Percentiles rank a stretch among this genome's conserved stretches.
Evolutionary conservation across 2,113 vertebrate genomes (phyloP).

Genomic region (Irena cyanogastra): DNA sequence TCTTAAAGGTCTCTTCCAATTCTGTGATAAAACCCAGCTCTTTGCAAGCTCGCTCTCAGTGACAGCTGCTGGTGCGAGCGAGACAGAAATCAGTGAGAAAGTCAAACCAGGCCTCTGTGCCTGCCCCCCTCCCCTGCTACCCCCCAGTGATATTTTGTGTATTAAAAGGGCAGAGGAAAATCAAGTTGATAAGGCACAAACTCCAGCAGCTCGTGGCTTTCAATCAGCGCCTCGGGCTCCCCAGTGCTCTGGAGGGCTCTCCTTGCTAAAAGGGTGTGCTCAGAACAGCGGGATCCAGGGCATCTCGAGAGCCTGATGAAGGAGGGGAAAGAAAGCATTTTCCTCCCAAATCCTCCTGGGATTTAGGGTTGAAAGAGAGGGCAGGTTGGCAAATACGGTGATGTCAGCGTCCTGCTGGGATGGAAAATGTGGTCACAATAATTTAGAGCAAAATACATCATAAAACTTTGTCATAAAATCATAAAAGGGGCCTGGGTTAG

Average conservation of each 20-base stretch:
- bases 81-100: not conserved
- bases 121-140: not conserved
- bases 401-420: not conserved
- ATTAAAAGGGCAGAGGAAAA: slow-evolving; percentile 4
- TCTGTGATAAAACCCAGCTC: not conserved
- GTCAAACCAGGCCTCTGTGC: not conserved
- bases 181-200: slow-evolving; percentile 17
- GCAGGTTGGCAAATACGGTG: not conserved
- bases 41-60: not conserved
- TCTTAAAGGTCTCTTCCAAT: not conserved
- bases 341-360: not conserved
- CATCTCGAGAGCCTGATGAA: slow-evolving; percentile 3
- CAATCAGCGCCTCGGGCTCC: slow-evolving; percentile 8
- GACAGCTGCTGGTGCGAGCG: not conserved
- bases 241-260: slow-evolving; percentile 39
- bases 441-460: not conserved
- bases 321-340: not conserved
- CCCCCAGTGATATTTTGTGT: not conserved
- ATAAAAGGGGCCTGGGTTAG: not conserved
- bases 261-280: not conserved
- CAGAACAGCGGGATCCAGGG: slow-evolving; percentile 14
- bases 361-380: slow-evolving; percentile 7
- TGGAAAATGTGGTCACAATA: not conserved
- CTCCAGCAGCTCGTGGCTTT: slow-evolving; percentile 33
- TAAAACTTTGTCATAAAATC: not conserved